Base-by-base conservation (phyloP, 2,888 invertebrate genomes). In the Gortyna flavago region DNA sequence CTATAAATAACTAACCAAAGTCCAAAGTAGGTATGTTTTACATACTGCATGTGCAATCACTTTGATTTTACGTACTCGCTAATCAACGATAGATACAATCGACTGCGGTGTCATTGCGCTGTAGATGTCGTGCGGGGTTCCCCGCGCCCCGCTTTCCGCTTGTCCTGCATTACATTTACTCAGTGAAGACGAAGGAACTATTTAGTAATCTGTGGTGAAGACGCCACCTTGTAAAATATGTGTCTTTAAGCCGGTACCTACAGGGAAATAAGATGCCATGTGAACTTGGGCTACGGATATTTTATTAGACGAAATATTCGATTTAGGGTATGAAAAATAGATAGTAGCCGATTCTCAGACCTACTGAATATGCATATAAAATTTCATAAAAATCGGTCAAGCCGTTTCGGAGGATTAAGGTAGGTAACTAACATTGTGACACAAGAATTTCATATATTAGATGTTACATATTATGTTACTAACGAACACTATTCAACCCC, bases 71-170 rank as follows among this genome's bases (percentile, higher is more conserved):
- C 18, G 25, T 35, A 69, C n/a, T 35, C 21, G 35, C 7, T 62
- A 51, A 13, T n/a, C 25, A 57, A 29, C 18, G 32, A 69, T 68
- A 32, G 32, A 69, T 68, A 32, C 21, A 54, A 44, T 51, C 3
- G 35, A 44, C 18, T 18, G 29, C 41, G 54, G 35, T 32, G 44
- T 75, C 35, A 54, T 64, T 64, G 76, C 25, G 35, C 44, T 62
- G 29, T n/a, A n/a, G 57, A 44, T 75, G 44, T 7, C 41, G 35
- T 16, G 11, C 41, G 75, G 62, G 35, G 16, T 16, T 62, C 35
- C 74, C 82, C 61, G n/a, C 35, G 32, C 38, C n/a, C n/a, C n/a
- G n/a, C n/a, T n/a, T n/a, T n/a, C 1, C 9, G 13, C 32, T 54
- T 25, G 25, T 41, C 38, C 29, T 32, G 32, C 32, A 21, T n/a